Conservation (phyloP, 2,888 invertebrate genomes). For the Plagodis pulveraria region DNA sequence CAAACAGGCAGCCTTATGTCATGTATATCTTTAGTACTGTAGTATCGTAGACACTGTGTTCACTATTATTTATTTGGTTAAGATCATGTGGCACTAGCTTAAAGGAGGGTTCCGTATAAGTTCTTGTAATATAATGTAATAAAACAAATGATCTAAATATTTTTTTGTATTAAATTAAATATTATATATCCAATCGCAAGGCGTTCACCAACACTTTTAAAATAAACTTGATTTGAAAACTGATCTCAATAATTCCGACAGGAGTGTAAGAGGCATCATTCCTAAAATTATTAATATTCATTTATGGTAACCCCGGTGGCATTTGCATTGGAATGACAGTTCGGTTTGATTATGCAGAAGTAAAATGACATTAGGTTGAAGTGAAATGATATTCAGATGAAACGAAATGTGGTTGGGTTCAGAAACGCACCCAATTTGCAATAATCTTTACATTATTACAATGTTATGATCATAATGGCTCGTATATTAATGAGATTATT, state of each 20-base stretch:
- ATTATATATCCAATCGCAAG: not conserved
- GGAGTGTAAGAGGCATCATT: conserved; percentile 37
- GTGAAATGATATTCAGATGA: not conserved
- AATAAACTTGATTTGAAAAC: conserved; percentile 7
- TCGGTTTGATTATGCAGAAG: conserved; percentile 76
- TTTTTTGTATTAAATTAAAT: no score
- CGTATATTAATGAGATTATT: conserved; percentile 21
- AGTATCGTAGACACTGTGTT: no score
- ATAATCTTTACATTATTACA: conserved; percentile 57
- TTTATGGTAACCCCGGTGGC: conserved; percentile 47
- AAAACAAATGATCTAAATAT: no score
- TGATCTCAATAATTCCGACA: conserved; percentile 22
- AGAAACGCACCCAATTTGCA: conserved; percentile 66
- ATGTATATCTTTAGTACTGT: no score
- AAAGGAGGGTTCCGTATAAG: no score
- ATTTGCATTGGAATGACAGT: conserved; percentile 74
- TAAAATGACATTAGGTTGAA: conserved; percentile 5
- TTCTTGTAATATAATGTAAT: no score
- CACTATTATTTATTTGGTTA: no score
- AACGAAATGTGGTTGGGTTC: conserved; percentile 31
- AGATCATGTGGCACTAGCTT: no score
- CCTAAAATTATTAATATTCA: conserved; percentile 54
- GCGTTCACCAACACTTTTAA: conserved; percentile 2
- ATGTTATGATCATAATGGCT: conserved; percentile 38
- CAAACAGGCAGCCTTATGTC: no score